Base-by-base conservation (phyloP, 2,888 invertebrate genomes). In the Tachystola acroxantha region DNA sequence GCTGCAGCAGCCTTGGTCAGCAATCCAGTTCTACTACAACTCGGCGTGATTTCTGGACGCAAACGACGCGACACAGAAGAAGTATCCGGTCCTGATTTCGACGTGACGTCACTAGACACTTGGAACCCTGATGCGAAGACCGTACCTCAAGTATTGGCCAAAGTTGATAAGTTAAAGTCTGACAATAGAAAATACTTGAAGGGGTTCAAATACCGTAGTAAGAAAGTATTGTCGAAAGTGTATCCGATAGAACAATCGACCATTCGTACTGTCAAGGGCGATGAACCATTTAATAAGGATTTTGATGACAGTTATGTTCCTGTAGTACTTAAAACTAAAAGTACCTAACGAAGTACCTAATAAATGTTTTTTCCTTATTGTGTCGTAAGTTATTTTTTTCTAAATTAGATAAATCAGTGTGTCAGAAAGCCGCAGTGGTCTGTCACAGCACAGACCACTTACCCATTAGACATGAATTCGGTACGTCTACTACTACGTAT, bases 1-100 rank as follows among this genome's bases (percentile, higher is more conserved):
- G 94, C 94, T 19, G 94, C 94, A 1, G 94, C 94, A 12, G 91
- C 94, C 10, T 79, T 94, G 39, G 92, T 93, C 36, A 89, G 89
- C 49, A 94, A 94, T 74, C 95, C 95, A 3, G 88, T 94, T 34
- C 88, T 95, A 9, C 72, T 95, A 24, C 94, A 94, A 67, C 87
- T 95, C 28, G 94, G 94, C 14, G 92, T 93, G 0, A 85, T 94
- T 6, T 89, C 92, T 10, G 93, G 93, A 10, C 77, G 88, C 45
- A 67, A 88, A 39, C 88, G 75, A 50, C 88, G 89, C 58, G 76
- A 84, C 36, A 66, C 75, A 1, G 69, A 74, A 52, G 73, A 75
- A 51, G 46, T 61, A 1, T 50, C 51, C 1, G 49, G 47, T 26
- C 19, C 42, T 10, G 41, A 39, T 27, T 10, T 38, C 10, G 31